These are phyloP conservation scores for Bradypodion pumilum DNA, from an alignment of 2,797 vertebrate genomes.

Conservation along the genomic window DNA sequence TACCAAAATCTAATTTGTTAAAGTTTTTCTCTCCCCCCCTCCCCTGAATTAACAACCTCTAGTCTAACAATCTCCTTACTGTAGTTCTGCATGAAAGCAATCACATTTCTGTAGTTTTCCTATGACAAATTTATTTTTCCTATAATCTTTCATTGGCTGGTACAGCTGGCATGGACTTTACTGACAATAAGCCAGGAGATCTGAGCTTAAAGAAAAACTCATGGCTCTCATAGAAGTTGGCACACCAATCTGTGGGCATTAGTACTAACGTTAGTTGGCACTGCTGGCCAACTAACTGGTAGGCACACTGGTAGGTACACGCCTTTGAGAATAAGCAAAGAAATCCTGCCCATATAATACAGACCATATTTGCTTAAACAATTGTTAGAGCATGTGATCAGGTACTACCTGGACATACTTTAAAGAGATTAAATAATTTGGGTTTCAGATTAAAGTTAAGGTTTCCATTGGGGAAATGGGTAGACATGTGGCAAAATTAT, in stretches of 20 bases:
- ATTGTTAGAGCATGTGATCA: not conserved
- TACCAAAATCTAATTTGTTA: constrained; percentile 61
- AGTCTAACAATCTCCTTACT: constrained; percentile 74
- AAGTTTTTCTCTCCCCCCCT: not conserved
- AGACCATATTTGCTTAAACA: constrained; percentile 24
- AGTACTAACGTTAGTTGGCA: constrained; percentile 25
- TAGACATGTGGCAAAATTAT: constrained; percentile 2
- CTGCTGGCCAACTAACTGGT: constrained; percentile 37
- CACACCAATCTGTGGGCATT: constrained; percentile 44
- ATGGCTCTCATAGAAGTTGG: constrained; percentile 64
- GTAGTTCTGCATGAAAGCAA: constrained; percentile 74
- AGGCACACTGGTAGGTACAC: constrained; percentile 26
- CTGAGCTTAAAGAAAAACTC: constrained; percentile 68
- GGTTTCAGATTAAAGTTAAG: constrained; percentile 19
- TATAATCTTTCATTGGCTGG: constrained; percentile 81
- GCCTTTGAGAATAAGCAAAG: constrained; percentile 38
- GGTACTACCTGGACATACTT: constrained; percentile 11
- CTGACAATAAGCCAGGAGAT: constrained; percentile 79
- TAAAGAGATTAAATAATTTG: not conserved
- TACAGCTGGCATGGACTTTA: constrained; percentile 69
- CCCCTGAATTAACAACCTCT: constrained; percentile 56
- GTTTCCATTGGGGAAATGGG: not conserved
- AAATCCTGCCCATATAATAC: constrained; percentile 37
- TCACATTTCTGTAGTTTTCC: constrained; percentile 76
- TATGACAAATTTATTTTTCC: constrained; percentile 82